phyloP scores from a whole-genome alignment of 2,888 invertebrate species.

The Conomelus anceps region DNA sequence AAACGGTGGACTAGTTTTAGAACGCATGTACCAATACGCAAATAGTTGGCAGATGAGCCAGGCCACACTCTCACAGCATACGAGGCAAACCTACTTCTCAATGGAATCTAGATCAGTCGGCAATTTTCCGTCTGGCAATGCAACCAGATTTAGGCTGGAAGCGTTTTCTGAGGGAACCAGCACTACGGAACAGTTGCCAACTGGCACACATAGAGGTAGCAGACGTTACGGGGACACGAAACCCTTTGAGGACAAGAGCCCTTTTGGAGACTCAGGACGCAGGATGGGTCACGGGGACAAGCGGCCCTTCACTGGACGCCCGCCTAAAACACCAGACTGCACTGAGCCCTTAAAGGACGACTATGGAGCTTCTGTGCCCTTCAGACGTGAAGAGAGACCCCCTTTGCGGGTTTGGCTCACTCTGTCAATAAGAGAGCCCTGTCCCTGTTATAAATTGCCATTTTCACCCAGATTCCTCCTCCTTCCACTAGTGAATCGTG shows the following conservation, averaged over 20 bases:
- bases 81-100: not conserved
- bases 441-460: not conserved
- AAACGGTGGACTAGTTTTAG: too few species aligned
- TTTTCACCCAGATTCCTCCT: not conserved
- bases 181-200: not conserved
- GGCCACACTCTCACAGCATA: not conserved
- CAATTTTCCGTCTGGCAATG: not conserved
- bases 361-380: not conserved
- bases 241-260: not conserved
- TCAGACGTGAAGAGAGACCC: not conserved
- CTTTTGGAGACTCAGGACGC: not conserved
- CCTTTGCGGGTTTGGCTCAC: not conserved
- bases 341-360: not conserved
- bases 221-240: not conserved
- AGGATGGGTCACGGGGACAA: not conserved
- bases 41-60: not conserved
- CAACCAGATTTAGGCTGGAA: too few species aligned
- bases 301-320: not conserved
- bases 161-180: not conserved
- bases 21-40: too few species aligned
- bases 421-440: not conserved
- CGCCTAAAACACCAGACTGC: not conserved
- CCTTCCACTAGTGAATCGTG: not conserved
- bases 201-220: not conserved
- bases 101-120: not conserved